A percentile compares a stretch with the other conserved stretches of the same genome.
phyloP scores from a whole-genome alignment of 2,888 invertebrate genomes.

The Crocallis elinguaria region DNA sequence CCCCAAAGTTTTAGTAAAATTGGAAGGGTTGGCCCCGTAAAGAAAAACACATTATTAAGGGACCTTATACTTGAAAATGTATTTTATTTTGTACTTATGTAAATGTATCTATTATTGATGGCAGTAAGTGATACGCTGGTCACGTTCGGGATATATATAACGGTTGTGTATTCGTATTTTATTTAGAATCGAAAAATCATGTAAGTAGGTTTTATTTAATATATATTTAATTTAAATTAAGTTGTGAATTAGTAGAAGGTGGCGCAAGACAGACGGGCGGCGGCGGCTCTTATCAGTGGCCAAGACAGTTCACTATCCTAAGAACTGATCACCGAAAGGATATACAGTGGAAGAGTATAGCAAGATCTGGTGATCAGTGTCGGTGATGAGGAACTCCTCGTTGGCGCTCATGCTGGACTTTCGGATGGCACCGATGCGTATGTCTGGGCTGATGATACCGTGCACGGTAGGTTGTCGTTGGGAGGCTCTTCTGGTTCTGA shows the following conservation, averaged over 20 bases:
- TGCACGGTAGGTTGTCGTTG: constrained; percentile 62
- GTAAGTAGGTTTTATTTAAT: background rate
- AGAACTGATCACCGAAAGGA: constrained; percentile 55
- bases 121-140: background rate
- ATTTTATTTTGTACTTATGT: constrained; percentile 14
- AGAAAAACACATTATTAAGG: constrained; percentile 9
- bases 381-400: constrained; percentile 65
- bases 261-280: too few relatives aligned
- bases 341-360: constrained; percentile 63
- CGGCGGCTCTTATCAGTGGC: too few relatives aligned
- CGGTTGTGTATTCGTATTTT: constrained; percentile 4
- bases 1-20: constrained; percentile 5
- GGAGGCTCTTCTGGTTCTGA: constrained; percentile 69
- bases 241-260: too few relatives aligned
- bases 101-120: constrained; percentile 17
- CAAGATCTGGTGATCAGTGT: constrained; percentile 67
- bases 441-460: constrained; percentile 58
- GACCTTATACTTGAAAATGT: constrained; percentile 4
- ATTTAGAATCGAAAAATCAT: constrained; percentile 5
- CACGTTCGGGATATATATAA: constrained; percentile 12
- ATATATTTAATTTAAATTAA: too few relatives aligned
- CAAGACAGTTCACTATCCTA: constrained; percentile 64
- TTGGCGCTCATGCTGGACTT: constrained; percentile 73
- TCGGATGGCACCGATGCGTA: constrained; percentile 55
- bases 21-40: background rate